Conservation (phyloP, 2,888 invertebrate genomes). For the Orthosia incerta region DNA sequence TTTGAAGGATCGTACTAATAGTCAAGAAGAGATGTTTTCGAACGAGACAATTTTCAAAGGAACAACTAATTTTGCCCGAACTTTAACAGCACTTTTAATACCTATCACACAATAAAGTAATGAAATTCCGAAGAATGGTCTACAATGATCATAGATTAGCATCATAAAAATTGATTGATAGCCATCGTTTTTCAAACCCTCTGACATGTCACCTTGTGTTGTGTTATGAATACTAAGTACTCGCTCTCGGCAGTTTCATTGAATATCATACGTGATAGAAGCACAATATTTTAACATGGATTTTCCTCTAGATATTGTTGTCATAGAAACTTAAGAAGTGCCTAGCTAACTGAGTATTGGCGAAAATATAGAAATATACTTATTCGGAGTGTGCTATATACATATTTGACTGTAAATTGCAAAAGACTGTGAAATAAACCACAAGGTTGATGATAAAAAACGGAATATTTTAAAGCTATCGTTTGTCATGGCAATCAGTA, state of each 20-base stretch:
- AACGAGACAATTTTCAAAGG: not conserved
- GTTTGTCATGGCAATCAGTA: no score
- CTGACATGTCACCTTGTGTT: conserved; percentile 27
- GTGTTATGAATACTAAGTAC: conserved; percentile 34
- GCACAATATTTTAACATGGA: not conserved
- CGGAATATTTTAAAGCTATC: not conserved
- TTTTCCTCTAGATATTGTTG: conserved; percentile 8
- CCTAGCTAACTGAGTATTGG: not conserved
- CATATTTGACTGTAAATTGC: no score
- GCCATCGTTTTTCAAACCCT: conserved; percentile 15
- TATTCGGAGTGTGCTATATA: not conserved
- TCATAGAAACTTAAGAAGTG: not conserved
- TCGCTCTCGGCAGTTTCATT: conserved; percentile 30
- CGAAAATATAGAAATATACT: not conserved
- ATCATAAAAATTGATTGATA: conserved; percentile 31
- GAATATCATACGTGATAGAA: conserved; percentile 37
- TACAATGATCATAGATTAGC: conserved; percentile 5
- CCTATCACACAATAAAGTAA: conserved; percentile 17
- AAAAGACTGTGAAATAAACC: not conserved
- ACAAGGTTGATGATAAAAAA: not conserved
- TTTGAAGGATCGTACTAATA: no score
- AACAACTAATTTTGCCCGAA: conserved; percentile 1
- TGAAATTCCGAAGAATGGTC: conserved; percentile 15
- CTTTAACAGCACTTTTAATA: not conserved
- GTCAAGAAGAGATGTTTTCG: not conserved